These are phyloP conservation scores for Hanleya hanleyi DNA, from an alignment of 2,888 invertebrate species.

Conservation along the genomic window DNA sequence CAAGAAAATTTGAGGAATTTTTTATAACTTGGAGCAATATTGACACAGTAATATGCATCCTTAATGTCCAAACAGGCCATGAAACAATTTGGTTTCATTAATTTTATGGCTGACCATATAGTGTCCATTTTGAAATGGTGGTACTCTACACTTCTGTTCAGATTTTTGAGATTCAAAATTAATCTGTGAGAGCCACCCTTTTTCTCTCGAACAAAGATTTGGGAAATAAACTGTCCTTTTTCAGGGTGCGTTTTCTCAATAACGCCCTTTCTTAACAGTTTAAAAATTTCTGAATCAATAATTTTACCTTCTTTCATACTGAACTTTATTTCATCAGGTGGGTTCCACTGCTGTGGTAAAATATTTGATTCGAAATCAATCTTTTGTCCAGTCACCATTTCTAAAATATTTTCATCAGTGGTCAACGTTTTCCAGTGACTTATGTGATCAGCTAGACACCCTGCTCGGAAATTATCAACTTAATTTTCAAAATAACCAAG, in stretches of 20 bases:
- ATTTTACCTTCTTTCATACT: background rate
- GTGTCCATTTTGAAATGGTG: conserved; percentile 3
- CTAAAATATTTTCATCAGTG: conserved; percentile 10
- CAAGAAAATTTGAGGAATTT: background rate
- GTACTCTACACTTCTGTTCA: background rate
- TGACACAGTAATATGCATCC: background rate
- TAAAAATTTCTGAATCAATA: conserved; percentile 16
- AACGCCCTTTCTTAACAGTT: background rate
- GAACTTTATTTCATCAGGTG: background rate
- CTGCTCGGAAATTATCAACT: too few species aligned
- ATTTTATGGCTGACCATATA: background rate
- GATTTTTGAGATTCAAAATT: background rate
- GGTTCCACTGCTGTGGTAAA: background rate
- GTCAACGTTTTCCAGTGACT: too few species aligned
- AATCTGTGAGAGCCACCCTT: background rate
- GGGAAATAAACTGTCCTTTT: background rate
- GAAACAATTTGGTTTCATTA: background rate
- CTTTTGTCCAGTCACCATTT: conserved; percentile 13
- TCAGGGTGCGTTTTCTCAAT: background rate
- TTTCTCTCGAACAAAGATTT: background rate
- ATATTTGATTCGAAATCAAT: conserved; percentile 13
- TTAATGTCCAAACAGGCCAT: background rate
- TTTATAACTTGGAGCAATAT: background rate
- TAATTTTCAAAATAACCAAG: too few species aligned
- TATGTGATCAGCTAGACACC: too few species aligned